Conservation (phyloP, 2,888 invertebrate species). For the Caenorhabditis auriculariae region DNA sequence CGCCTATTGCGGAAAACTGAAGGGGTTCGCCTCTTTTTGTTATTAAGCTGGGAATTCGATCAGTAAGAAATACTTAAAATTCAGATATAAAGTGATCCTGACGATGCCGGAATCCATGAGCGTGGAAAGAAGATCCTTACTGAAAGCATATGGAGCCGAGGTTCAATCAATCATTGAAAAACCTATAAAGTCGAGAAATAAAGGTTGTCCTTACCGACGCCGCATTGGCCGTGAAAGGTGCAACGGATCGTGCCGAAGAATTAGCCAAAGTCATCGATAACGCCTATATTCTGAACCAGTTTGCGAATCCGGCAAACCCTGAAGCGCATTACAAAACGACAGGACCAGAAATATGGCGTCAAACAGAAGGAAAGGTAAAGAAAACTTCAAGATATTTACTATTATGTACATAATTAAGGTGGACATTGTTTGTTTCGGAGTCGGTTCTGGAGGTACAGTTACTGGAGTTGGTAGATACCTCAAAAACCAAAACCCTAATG, state of each 20-base stretch:
- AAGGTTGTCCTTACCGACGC: conserved; percentile 55
- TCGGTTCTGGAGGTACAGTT: conserved; percentile 56
- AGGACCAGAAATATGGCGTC: conserved; percentile 61
- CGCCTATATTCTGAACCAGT: conserved; percentile 39
- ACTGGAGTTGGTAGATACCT: conserved; percentile 38
- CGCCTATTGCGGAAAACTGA: conserved; percentile 37
- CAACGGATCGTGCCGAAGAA: conserved; percentile 34
- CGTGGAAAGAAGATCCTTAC: conserved; percentile 52
- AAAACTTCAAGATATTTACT: background rate
- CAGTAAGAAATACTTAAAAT: too few species aligned
- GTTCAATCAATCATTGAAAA: conserved; percentile 23
- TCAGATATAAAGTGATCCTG: conserved; percentile 57
- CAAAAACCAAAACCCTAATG: conserved; percentile 30
- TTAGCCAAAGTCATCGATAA: conserved; percentile 24
- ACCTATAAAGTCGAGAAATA: too few species aligned
- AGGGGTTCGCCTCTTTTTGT: conserved; percentile 2
- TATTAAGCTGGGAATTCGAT: too few species aligned
- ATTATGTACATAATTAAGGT: too few species aligned
- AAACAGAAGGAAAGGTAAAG: conserved; percentile 52
- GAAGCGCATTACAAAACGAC: conserved; percentile 56
- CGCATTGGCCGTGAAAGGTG: conserved; percentile 51
- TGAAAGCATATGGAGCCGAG: conserved; percentile 51
- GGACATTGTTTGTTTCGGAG: conserved; percentile 55
- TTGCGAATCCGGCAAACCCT: conserved; percentile 56
- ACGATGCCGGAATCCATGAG: conserved; percentile 61